Percentiles rank a stretch among this genome's conserved stretches.
Evolutionary conservation across 2,113 vertebrate species (phyloP).

Genomic region (Anoura caudifer): DNA sequence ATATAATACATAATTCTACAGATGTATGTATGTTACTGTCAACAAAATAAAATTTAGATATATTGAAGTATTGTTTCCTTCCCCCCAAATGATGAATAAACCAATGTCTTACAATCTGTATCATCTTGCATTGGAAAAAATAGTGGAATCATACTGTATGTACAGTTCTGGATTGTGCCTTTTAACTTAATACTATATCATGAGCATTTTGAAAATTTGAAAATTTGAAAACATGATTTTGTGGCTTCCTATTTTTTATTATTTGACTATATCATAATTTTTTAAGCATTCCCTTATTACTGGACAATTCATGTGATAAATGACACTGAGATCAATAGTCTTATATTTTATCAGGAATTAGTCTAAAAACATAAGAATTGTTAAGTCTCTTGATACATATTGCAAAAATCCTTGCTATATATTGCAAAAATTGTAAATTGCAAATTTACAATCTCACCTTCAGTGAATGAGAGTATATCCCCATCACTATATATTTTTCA

Average conservation of each 20-base stretch:
- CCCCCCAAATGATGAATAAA: background rate
- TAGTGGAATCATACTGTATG: background rate
- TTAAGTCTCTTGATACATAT: background rate
- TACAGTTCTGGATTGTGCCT: background rate
- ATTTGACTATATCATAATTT: background rate
- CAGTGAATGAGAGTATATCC: background rate
- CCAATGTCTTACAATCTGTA: background rate
- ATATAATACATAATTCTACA: background rate
- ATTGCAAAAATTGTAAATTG: too few species aligned
- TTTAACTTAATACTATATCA: conserved; percentile 21
- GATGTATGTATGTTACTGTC: background rate
- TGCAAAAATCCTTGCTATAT: conserved; percentile 2
- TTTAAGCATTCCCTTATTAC: background rate
- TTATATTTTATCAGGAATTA: background rate
- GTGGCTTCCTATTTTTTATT: conserved; percentile 26
- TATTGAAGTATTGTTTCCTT: conserved; percentile 24
- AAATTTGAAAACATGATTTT: conserved; percentile 36
- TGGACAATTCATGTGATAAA: background rate
- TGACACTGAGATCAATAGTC: background rate
- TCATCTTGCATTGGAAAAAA: background rate
- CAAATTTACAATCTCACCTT: conserved; percentile 8
- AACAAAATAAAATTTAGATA: conserved; percentile 3
- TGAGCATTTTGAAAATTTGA: conserved; percentile 21
- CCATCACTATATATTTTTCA: background rate
- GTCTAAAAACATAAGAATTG: background rate